A percentile compares a stretch with the other conserved stretches of the same genome.
Evolutionary conservation across 2,797 vertebrate species (phyloP).

Genomic region (Phyllotis vaccarum): DNA sequence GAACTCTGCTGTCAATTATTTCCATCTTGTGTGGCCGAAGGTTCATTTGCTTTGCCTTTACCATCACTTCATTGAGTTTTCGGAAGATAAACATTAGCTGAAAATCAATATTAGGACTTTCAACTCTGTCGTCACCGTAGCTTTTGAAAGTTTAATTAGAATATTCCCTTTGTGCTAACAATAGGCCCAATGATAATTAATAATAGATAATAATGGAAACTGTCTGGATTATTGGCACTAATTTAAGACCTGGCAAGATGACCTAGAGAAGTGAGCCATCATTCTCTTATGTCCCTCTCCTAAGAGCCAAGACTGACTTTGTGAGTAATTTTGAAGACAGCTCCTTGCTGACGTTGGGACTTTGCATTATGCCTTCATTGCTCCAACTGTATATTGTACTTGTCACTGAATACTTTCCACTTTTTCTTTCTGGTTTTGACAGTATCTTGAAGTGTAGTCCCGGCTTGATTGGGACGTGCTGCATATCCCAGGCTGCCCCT

Average conservation of each 20-base stretch:
- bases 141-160: constrained; percentile 68
- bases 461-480: not conserved
- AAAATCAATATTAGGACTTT: constrained; percentile 56
- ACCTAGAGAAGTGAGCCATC: constrained; percentile 34
- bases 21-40: constrained; percentile 5
- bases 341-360: not conserved
- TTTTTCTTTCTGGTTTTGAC: not conserved
- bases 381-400: not conserved
- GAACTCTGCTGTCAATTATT: not conserved
- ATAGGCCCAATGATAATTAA: constrained; percentile 61
- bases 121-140: constrained; percentile 27
- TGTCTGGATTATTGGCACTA: constrained; percentile 48
- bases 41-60: constrained; percentile 12
- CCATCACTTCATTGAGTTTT: constrained; percentile 39
- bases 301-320: constrained; percentile 18
- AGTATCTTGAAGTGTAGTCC: not conserved
- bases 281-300: constrained; percentile 13
- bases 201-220: constrained; percentile 51
- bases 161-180: constrained; percentile 61
- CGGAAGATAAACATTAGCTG: constrained; percentile 41
- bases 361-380: constrained; percentile 40
- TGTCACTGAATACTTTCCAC: not conserved
- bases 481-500: not conserved
- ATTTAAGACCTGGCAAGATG: constrained; percentile 48
- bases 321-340: not conserved